Percentiles rank a stretch among this genome's conserved stretches.
phyloP scores from a whole-genome alignment of 2,888 invertebrate genomes.

The Herminia tarsipennalis region DNA sequence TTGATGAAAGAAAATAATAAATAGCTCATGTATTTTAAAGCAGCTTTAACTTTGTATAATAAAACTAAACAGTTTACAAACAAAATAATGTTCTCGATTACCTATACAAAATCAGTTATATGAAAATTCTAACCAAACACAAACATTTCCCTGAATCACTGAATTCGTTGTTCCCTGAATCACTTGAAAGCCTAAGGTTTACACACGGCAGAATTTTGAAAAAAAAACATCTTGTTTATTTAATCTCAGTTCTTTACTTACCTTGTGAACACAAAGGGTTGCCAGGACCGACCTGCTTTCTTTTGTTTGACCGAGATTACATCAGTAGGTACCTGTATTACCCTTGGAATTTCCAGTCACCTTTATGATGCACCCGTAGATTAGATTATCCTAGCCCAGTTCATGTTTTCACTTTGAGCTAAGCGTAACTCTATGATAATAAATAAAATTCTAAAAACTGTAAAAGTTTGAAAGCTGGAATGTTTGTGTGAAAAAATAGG shows the following conservation, averaged over 20 bases:
- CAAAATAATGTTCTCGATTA: no score
- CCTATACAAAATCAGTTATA: no score
- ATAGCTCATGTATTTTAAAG: no score
- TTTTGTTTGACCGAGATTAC: conserved; percentile 50
- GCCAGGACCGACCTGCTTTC: conserved; percentile 23
- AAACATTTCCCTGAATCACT: background rate
- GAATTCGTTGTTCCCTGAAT: conserved; percentile 8
- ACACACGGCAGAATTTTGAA: conserved; percentile 11
- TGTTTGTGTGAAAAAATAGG: no score
- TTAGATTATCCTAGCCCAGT: background rate
- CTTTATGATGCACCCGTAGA: background rate
- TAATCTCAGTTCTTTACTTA: conserved; percentile 28
- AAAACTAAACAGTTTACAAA: no score
- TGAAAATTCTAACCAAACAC: no score
- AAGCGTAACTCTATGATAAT: conserved; percentile 41
- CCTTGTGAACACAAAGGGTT: conserved; percentile 47
- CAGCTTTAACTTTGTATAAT: no score
- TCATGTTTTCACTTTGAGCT: no score
- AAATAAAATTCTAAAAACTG: no score
- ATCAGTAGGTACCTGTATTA: conserved; percentile 49
- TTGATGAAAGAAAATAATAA: no score
- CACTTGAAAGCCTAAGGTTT: conserved; percentile 21
- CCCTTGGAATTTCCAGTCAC: conserved; percentile 40
- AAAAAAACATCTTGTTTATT: conserved; percentile 32
- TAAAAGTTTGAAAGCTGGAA: no score